phyloP scores from a whole-genome alignment of 2,113 vertebrate species.

The Pygoscelis antarcticus region DNA sequence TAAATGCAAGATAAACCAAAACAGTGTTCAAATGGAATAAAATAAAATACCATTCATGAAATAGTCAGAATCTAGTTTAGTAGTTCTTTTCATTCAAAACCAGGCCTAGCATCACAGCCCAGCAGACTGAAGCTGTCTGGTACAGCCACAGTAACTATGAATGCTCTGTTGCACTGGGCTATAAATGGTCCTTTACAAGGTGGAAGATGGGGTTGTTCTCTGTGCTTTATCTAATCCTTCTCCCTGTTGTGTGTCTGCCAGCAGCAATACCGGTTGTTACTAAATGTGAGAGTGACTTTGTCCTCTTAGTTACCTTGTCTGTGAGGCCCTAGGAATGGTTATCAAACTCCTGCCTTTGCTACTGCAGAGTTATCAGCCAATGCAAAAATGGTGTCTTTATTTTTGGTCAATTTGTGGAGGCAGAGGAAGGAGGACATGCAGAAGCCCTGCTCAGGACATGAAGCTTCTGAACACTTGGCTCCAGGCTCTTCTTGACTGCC shows the following conservation, averaged over 20 bases:
- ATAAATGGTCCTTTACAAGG: neutral
- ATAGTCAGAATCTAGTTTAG: neutral
- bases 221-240: neutral
- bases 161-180: neutral
- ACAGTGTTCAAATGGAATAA: neutral
- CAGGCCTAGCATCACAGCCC: neutral
- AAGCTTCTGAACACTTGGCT: neutral
- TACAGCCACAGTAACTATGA: neutral
- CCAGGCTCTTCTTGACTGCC: neutral
- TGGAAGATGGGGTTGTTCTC: neutral
- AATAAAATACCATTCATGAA: neutral
- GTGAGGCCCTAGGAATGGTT: neutral
- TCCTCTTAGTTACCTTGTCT: neutral
- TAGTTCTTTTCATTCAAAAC: neutral
- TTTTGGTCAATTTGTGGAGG: neutral
- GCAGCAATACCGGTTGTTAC: neutral
- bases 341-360: neutral
- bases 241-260: neutral
- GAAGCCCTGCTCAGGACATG: neutral
- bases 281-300: neutral
- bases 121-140: neutral
- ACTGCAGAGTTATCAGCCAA: neutral
- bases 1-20: constrained; percentile 7
- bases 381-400: neutral
- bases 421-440: neutral